Base-by-base conservation (phyloP, 2,113 vertebrate genomes). In the Salvelinus alpinus region DNA sequence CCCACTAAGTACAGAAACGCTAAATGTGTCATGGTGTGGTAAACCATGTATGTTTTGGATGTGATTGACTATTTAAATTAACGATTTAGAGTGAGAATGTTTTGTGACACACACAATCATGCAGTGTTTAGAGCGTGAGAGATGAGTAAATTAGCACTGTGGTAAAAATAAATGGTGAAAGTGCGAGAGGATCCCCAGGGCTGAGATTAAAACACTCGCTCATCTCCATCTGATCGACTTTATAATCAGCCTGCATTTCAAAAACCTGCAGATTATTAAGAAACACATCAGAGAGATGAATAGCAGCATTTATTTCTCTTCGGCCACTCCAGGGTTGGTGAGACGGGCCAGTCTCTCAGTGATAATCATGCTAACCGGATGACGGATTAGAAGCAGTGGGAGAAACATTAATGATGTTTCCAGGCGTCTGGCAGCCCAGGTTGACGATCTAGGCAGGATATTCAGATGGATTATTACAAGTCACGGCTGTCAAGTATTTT, bases 241-340 rank as follows among this genome's bases (percentile, higher is more conserved):
- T 66, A 60, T 70, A 78, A 78, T 75, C 76, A 75, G 29, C 38
- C 67, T 13, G 31, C 70, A 72, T 77, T 70, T 77, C 20, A 64
- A 74, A 65, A 70, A 13, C 62, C 3, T 16, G 47, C 27, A 31
- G 74, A 76, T 86, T 84, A 84, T 80, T 80, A 76, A 81, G 60
- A 84, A 89, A 85, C 70, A 59, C 72, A 87, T 89, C 77, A 83
- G 82, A 79, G 16, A 73, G 71, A 85, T 87, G 76, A 90, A 90
- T 84, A 73, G 86, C 82, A 73, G 84, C 80, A 86, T 85, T 88
- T 88, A 88, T 76, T 67, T 82, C 57, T 64, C 27, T 57, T 78
- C 80, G 79, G 84, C 70, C 77, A 64, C 68, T 62, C 75, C 78
- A 78, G 79, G 80, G 88, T 81, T 82, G 78, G 78, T 87, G 88